A percentile compares a stretch with the other conserved stretches of the same genome.
phyloP scores from a whole-genome alignment of 2,797 vertebrate genomes.

The Dallia pectoralis region DNA sequence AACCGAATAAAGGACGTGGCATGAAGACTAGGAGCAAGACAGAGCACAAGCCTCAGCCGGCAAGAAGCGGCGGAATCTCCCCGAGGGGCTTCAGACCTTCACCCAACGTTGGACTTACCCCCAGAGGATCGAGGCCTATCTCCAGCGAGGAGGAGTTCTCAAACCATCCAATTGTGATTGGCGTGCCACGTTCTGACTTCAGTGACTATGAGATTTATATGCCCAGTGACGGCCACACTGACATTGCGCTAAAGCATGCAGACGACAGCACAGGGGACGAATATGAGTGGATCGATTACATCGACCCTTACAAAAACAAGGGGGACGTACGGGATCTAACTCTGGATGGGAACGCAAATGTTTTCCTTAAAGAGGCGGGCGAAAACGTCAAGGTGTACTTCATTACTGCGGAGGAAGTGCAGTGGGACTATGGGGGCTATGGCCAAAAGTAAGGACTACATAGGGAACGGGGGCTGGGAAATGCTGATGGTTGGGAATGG shows the following conservation, averaged over 20 bases:
- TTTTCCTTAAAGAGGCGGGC: slow-evolving; percentile 73
- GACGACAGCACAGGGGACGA: slow-evolving; percentile 56
- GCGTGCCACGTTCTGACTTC: slow-evolving; percentile 81
- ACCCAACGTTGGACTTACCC: background rate
- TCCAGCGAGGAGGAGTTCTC: slow-evolving; percentile 58
- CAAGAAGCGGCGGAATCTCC: slow-evolving; percentile 23
- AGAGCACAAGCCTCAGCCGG: slow-evolving; percentile 61
- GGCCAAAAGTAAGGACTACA: slow-evolving; percentile 67
- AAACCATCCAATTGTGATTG: slow-evolving; percentile 71
- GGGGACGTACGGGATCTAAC: slow-evolving; percentile 66
- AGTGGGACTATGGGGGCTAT: slow-evolving; percentile 87
- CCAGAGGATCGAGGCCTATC: slow-evolving; percentile 31
- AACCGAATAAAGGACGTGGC: slow-evolving; percentile 60
- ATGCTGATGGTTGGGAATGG: background rate
- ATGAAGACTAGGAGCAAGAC: slow-evolving; percentile 74
- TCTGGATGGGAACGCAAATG: slow-evolving; percentile 74
- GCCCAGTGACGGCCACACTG: slow-evolving; percentile 46
- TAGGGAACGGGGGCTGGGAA: background rate
- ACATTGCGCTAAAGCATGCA: background rate
- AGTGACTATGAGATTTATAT: slow-evolving; percentile 79
- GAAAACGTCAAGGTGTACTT: slow-evolving; percentile 81
- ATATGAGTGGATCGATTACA: slow-evolving; percentile 77
- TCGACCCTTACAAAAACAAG: slow-evolving; percentile 83
- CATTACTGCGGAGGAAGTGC: slow-evolving; percentile 87
- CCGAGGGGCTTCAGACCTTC: slow-evolving; percentile 62